Base-by-base conservation (phyloP, 2,888 invertebrate species). In the Apotomis turbidana region DNA sequence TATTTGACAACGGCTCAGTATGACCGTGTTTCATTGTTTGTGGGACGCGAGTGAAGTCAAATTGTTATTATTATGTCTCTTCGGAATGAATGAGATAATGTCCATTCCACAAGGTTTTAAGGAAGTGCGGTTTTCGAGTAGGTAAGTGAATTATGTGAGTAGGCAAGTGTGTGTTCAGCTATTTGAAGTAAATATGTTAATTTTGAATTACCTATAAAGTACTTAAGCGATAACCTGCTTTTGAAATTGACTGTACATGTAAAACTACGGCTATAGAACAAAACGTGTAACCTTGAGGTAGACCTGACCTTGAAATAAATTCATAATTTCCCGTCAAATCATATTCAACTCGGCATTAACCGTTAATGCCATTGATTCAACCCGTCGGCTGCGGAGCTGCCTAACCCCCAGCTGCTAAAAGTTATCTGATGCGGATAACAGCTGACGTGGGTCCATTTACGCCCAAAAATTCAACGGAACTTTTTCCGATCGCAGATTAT, bases 371-470 rank as follows among this genome's bases (percentile, higher is more conserved):
- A 61, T 67, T 71, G 66, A 71, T 71, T 67, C 71, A 61, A 67
- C 66, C 66, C 66, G 71, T 66, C 60, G 70, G 70, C 62, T 51
- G 60, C 71, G 60, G 57, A 70, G 63, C 66, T 3, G 41, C 66
- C 71, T 55, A 67, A 71, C 71, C 60, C 70, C 55, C 70, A 44
- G 36, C 63, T 58, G 63, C 49, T 64, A 63, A 57, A 67, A 67
- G 71, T 61, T 71, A 71, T 71, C 71, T 71, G 71, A 71, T 60
- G 71, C 71, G 71, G 71, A 71, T 71, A 71, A 71, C 71, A 67
- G 71, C 71, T 71, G 71, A 71, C 71, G 66, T 60, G 60, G 71
- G 71, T 71, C 71, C 54, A 67, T 67, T 59, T 49, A 67, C 54
- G 60, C 49, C 54, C 55, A 54, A 62, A 67, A 67, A 61, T 52